Evolutionary conservation across 2,888 invertebrate genomes (phyloP).

Genomic region (Nipponacmea schrenckii): DNA sequence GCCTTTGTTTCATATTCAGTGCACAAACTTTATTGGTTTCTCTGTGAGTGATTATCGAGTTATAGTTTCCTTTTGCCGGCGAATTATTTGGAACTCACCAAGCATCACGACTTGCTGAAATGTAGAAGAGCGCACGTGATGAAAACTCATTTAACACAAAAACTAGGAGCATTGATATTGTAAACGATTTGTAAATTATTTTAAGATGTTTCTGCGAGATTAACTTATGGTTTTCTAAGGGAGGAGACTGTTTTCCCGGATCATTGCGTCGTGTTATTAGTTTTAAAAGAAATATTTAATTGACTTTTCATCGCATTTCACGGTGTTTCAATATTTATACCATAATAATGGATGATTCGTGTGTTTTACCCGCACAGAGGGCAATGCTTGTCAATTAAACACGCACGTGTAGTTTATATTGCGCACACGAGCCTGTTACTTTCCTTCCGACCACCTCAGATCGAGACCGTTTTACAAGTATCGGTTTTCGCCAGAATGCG

Average conservation of each 20-base stretch:
- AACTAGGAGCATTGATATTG: too few relatives aligned
- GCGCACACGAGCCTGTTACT: not conserved
- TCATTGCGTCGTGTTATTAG: not conserved
- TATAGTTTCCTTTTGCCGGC: conserved; percentile 13
- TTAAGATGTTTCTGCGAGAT: not conserved
- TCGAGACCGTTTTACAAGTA: not conserved
- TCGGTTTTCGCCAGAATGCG: conserved; percentile 3
- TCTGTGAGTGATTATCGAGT: conserved; percentile 8
- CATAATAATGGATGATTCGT: not conserved
- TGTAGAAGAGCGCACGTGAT: conserved; percentile 4
- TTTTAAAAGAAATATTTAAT: not conserved
- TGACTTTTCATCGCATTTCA: not conserved
- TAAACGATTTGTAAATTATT: too few relatives aligned
- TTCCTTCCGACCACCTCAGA: not conserved
- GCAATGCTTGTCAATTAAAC: not conserved
- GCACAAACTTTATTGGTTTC: conserved; percentile 21
- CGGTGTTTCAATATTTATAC: not conserved
- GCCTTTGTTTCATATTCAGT: conserved; percentile 18
- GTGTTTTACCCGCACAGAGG: not conserved
- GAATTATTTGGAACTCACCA: not conserved
- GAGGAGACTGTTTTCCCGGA: not conserved
- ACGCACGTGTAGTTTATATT: conserved; percentile 1
- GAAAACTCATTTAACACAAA: not conserved
- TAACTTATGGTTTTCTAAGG: not conserved
- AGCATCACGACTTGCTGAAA: not conserved